Percentiles rank a stretch among this genome's conserved stretches.
phyloP scores from a whole-genome alignment of 1,140 invertebrate genomes.

The Panagrolaimus sp. region DNA sequence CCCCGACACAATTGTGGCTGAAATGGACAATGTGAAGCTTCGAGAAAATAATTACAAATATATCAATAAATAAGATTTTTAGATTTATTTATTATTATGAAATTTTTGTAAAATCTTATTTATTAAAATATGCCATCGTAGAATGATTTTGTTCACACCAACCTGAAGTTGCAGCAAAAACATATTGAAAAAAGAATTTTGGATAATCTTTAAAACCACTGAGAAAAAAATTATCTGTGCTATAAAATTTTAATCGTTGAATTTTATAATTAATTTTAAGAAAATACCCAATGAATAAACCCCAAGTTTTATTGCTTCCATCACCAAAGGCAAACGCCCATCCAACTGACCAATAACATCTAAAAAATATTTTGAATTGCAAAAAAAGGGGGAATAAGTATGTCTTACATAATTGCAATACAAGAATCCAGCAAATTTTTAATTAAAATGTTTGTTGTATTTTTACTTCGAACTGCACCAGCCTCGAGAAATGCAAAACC shows the following conservation, averaged over 20 bases:
- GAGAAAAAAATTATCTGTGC: conserved; percentile 45
- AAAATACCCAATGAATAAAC: conserved; percentile 44
- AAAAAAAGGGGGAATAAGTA: too few species aligned
- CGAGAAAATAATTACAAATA: too few species aligned
- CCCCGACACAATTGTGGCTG: conserved; percentile 63
- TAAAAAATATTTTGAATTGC: too few species aligned
- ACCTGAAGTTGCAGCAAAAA: conserved; percentile 63
- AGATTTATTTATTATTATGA: too few species aligned
- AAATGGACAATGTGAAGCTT: too few species aligned
- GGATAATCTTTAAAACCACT: conserved; percentile 38
- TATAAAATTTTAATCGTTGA: too few species aligned
- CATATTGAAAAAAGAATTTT: conserved; percentile 63
- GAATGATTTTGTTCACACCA: too few species aligned
- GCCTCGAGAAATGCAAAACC: conserved; percentile 66
- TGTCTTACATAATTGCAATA: conserved; percentile 41
- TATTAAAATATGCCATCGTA: too few species aligned
- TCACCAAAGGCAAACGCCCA: conserved; percentile 64
- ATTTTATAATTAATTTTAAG: too few species aligned
- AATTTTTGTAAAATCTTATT: too few species aligned
- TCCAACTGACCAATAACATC: conserved; percentile 63
- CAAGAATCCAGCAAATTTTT: conserved; percentile 65
- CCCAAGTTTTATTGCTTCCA: conserved; percentile 42
- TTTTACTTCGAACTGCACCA: conserved; percentile 65
- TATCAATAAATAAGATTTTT: too few species aligned
- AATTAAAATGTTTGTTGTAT: conserved; percentile 65